phyloP scores from a whole-genome alignment of 2,113 vertebrate species.

The Redunca redunca region DNA sequence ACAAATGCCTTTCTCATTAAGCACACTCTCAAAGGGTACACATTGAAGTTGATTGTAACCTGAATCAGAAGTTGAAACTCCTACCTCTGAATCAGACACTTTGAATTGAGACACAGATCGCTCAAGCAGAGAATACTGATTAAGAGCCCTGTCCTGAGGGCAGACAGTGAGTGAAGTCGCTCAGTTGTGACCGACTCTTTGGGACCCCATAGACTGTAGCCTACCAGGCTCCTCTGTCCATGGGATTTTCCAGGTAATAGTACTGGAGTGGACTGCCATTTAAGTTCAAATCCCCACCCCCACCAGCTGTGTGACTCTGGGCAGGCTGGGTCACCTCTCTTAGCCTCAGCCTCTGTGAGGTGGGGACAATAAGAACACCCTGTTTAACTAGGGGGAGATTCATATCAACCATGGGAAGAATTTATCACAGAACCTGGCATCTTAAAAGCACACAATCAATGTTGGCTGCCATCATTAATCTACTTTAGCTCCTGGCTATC shows the following conservation, averaged over 20 bases:
- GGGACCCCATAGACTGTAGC: no score
- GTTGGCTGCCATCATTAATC: no score
- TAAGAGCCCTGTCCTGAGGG: neutral
- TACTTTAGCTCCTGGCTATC: neutral
- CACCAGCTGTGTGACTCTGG: fast-evolving
- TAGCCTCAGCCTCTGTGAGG: neutral
- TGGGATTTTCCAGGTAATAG: no score
- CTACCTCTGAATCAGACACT: neutral
- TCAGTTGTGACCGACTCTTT: no score
- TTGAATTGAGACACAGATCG: fast-evolving
- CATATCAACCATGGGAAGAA: fast-evolving
- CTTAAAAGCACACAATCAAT: fast-evolving
- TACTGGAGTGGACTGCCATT: no score
- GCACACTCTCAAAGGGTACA: fast-evolving
- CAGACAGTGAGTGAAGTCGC: neutral
- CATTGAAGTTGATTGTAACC: neutral
- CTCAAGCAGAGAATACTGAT: fast-evolving
- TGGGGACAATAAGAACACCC: no score
- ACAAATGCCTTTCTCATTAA: neutral
- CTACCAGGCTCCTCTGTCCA: no score
- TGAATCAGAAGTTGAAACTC: neutral
- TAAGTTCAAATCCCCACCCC: fast-evolving
- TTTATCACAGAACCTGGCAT: fast-evolving
- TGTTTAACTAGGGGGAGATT: no score
- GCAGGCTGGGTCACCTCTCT: no score